Base-by-base conservation (phyloP, 2,113 vertebrate species). In the Verasper variegatus region DNA sequence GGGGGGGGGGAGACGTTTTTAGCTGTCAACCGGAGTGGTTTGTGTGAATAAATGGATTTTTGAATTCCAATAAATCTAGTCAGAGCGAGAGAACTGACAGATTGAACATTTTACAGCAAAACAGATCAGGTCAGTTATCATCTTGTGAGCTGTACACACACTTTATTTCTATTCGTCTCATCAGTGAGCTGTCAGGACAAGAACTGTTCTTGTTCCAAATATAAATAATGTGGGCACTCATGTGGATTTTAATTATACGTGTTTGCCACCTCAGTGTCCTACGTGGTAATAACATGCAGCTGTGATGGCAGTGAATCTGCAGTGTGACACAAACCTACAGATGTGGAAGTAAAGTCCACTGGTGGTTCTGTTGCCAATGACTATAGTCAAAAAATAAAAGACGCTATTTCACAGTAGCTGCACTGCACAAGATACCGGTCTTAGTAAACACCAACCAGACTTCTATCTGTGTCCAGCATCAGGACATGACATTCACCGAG, bases 401-500 rank as follows among this genome's bases (percentile, higher is more conserved):
- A 42, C 11, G 12, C 10, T 42, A 42, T 42, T 42, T 42, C 40
- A 42, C 40, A 42, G 12, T 42, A 13, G 10, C 40, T 12, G 12
- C 40, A 42, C 40, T 13, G 40, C 40, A 42, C 40, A 11, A 42
- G 40, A 42, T 42, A 42, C 40, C 40, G 9, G 35, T 37, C 35
- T 37, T 10, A 7, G 31, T 7, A 37, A 37, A 37, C 8, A 37
- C 35, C 35, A 37, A 2, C 35, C 2, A 3, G 40, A 11, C 10
- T 42, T 42, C 3, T 42, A 42, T 42, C 40, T 42, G 40, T 42
- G 37, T 40, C 47, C 4, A 51, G 15, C 47, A 51, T 51, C 14
- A n/a, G 26, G 62, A 21, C 45, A 66, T 63, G 51, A 51, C 42
- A 85, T 74, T 55, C 69, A 55, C 14, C 45, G 31, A 26, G 60